Percentiles rank a stretch among this genome's conserved stretches.
These are phyloP conservation scores for Exocentrus adspersus DNA, from an alignment of 2,888 invertebrate species.

Conservation along the genomic window DNA sequence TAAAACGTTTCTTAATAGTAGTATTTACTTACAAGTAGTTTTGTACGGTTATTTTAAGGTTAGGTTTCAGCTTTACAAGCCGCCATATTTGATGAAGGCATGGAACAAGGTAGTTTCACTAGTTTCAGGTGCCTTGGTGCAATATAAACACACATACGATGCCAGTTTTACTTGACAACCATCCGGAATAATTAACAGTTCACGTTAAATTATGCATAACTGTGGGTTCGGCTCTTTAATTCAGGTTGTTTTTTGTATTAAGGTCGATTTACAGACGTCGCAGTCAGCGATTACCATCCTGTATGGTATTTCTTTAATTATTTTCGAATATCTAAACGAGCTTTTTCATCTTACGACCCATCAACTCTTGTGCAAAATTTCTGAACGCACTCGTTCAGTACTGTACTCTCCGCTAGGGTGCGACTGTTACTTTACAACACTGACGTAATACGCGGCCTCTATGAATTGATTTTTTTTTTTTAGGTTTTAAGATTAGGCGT, in stretches of 20 bases:
- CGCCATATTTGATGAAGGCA: not conserved
- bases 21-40: no score
- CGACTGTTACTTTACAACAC: not conserved
- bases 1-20: no score
- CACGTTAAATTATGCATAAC: no score
- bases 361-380: no score
- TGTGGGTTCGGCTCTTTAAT: constrained; percentile 44
- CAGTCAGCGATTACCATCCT: not conserved
- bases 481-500: constrained; percentile 21
- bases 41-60: no score
- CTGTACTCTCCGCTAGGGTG: not conserved
- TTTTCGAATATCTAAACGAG: not conserved
- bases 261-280: constrained; percentile 16
- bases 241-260: constrained; percentile 45
- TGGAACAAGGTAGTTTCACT: not conserved
- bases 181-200: not conserved
- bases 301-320: not conserved
- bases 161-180: not conserved
- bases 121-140: not conserved
- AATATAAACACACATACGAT: not conserved
- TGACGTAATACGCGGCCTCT: not conserved
- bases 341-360: not conserved
- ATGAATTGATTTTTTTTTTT: constrained; percentile 1
- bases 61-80: no score
- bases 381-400: not conserved